A percentile compares a stretch with the other conserved stretches of the same genome.
These are phyloP conservation scores for Holothuria leucospilota DNA, from an alignment of 53 echinoderm and acorn worm genomes.

Conservation along the genomic window DNA sequence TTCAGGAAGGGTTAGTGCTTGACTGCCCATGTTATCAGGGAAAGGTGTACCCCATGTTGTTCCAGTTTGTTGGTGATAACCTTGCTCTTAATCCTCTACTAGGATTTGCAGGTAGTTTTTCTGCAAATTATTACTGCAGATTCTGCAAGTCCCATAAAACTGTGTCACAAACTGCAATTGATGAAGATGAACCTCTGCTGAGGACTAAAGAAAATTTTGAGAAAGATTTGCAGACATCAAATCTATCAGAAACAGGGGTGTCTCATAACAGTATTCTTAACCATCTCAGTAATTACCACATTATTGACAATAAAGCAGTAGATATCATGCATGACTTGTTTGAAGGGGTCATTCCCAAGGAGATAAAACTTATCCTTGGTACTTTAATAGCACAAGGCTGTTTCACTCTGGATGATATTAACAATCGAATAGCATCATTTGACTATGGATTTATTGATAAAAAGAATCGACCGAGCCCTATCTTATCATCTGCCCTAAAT, in stretches of 20 bases:
- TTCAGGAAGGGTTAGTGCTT: slow-evolving; percentile 18
- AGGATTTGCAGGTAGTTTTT: slow-evolving; percentile 15
- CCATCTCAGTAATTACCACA: slow-evolving; percentile 4
- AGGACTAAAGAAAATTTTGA: slow-evolving; percentile 12
- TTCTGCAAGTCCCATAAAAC: slow-evolving; percentile 3
- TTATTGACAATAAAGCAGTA: too few species aligned
- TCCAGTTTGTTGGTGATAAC: slow-evolving; percentile 30
- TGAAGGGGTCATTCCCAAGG: too few species aligned
- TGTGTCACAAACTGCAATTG: not conserved
- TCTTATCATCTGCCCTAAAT: slow-evolving; percentile 33
- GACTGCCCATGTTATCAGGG: slow-evolving; percentile 10
- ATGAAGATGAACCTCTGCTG: not conserved
- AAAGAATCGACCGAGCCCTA: slow-evolving; percentile 54
- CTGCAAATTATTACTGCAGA: slow-evolving; percentile 17
- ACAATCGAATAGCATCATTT: slow-evolving; percentile 56
- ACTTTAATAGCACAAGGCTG: too few species aligned
- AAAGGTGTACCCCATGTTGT: slow-evolving; percentile 14
- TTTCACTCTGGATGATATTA: slow-evolving; percentile 20
- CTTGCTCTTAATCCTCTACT: slow-evolving; percentile 24
- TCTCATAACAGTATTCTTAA: slow-evolving; percentile 11
- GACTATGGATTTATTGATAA: slow-evolving; percentile 59
- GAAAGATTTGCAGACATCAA: slow-evolving; percentile 10
- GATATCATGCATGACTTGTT: too few species aligned
- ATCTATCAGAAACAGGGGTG: slow-evolving; percentile 24
- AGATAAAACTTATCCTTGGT: too few species aligned